Base-by-base conservation (phyloP, 1,140 invertebrate species). In the Varroa destructor region DNA sequence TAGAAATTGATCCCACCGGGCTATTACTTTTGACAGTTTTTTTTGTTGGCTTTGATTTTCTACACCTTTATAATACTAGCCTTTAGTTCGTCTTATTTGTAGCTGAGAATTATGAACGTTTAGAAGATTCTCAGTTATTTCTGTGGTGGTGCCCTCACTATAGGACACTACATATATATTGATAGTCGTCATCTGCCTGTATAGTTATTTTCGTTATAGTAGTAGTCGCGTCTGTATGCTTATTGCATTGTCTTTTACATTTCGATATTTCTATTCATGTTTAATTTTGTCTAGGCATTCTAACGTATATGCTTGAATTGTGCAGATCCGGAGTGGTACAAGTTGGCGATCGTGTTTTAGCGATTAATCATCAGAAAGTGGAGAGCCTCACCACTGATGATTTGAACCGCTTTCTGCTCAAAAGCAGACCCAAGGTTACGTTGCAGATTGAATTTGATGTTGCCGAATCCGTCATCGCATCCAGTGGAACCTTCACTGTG, bases 371-470 rank as follows among this genome's bases (percentile, higher is more conserved):
- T 36, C 77, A 80, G 71, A 79, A 79, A 55, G 79, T 82, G 46
- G 78, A 81, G 70, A 80, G 81, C 51, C 75, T 81, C 42, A 79
- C 79, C 4, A 72, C 83, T 3, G 82, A 83, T 46, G 82, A 85
- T 75, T 79, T 83, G 0, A 81, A 80, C 55, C 78, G 78, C 64
- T 77, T 83, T 71, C 77, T 85, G 25, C 75, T 78, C 54, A 80
- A 83, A 56, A 80, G 81, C 75, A 73, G 80, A 76, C 77, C 82
- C 74, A 76, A 78, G 76, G 75, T 80, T 77, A 73, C 75, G 55
- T 75, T 91, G 1, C 84, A 87, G 56, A 85, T 89, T 2, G 91
- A 95, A 79, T 95, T 95, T 80, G 91, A 91, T 81, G 90, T 95
- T 75, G 88, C 89, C n/a, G 90, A 94, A 75, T 86, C 90, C 0